phyloP scores from a whole-genome alignment of 2,888 invertebrate species.

The Lampropteryx suffumata region DNA sequence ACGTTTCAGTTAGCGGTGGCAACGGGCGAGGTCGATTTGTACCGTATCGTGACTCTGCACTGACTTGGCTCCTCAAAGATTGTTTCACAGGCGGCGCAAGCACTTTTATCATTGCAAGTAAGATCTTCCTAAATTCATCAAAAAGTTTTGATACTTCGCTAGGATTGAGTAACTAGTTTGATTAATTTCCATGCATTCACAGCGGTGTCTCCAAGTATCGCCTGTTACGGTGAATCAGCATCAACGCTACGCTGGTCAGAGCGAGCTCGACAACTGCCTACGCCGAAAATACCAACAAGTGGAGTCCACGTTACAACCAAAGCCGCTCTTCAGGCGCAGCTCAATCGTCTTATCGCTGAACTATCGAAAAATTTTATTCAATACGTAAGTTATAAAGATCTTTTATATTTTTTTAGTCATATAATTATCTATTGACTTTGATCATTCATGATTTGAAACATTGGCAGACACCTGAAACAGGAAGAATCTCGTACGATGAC shows the following conservation, averaged over 20 bases:
- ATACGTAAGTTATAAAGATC: constrained; percentile 66
- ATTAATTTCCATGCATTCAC: constrained; percentile 22
- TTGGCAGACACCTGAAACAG: constrained; percentile 63
- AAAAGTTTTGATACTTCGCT: background rate
- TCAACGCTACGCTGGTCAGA: constrained; percentile 92
- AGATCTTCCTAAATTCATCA: constrained; percentile 45
- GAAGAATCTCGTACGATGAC: constrained; percentile 59
- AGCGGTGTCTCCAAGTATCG: constrained; percentile 90
- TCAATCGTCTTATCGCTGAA: constrained; percentile 57
- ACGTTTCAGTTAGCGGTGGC: constrained; percentile 54
- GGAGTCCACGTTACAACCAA: constrained; percentile 38
- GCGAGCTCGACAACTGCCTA: constrained; percentile 86
- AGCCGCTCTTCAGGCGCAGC: constrained; percentile 69
- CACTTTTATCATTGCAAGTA: constrained; percentile 91
- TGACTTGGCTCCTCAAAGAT: constrained; percentile 92
- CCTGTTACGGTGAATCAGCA: constrained; percentile 90
- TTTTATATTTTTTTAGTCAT: background rate
- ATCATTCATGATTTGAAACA: constrained; percentile 6
- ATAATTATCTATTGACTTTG: too few relatives aligned
- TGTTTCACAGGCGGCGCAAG: constrained; percentile 90
- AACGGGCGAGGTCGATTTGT: constrained; percentile 81
- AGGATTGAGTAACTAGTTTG: background rate
- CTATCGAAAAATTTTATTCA: constrained; percentile 61
- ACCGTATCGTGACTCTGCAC: constrained; percentile 90
- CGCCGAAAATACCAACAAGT: constrained; percentile 37